Percentiles rank a stretch among this genome's conserved stretches.
These are phyloP conservation scores for Sarcophaga caerulescens DNA, from an alignment of 2,888 invertebrate species.

Conservation along the genomic window DNA sequence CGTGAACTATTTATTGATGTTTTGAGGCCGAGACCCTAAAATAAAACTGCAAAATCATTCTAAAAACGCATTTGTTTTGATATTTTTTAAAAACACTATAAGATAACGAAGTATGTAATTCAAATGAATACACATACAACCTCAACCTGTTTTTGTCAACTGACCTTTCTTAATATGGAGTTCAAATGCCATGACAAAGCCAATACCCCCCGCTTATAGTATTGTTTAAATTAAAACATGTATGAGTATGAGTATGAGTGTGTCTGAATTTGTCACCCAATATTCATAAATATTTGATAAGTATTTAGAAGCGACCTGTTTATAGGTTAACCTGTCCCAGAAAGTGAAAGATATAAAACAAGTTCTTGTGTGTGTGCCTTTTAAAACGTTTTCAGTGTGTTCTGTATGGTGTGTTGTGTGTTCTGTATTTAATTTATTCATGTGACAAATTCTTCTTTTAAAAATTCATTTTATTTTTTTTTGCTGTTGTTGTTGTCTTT, in stretches of 20 bases:
- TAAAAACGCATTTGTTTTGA: no score
- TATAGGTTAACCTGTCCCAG: conserved; percentile 7
- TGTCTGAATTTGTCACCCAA: no score
- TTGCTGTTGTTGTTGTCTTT: conserved; percentile 5
- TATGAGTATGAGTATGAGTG: no score
- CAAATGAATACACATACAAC: not conserved
- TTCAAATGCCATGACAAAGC: not conserved
- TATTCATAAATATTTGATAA: not conserved
- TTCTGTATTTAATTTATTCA: conserved; percentile 49
- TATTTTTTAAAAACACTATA: no score
- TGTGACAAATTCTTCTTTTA: conserved; percentile 14
- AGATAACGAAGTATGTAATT: no score
- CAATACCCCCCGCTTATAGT: not conserved
- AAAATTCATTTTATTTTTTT: not conserved
- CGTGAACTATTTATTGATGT: no score
- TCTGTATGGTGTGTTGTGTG: no score
- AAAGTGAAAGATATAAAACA: not conserved
- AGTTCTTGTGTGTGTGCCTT: not conserved
- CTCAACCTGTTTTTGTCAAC: not conserved
- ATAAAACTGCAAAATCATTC: no score
- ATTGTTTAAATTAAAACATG: no score
- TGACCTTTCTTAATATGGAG: no score
- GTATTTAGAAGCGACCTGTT: conserved; percentile 8
- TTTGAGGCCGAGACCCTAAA: no score
- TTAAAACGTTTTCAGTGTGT: no score